Conservation (phyloP, 2,797 vertebrate species). For the Spea hammondii region DNA sequence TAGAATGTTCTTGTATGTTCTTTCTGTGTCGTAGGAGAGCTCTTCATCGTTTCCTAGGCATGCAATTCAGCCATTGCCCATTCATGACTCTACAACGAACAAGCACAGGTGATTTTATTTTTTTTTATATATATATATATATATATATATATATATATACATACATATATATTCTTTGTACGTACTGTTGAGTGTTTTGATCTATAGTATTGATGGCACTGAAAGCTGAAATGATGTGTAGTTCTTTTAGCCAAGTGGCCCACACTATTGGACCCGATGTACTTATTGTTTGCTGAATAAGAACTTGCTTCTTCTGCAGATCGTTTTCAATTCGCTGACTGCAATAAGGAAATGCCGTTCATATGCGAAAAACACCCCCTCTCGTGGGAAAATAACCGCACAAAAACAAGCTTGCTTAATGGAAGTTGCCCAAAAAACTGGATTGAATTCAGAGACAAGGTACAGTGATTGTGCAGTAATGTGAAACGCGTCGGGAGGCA, state of each 20-base stretch:
- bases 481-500: too few relatives aligned
- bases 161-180: too few relatives aligned
- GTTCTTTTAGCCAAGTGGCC: too few relatives aligned
- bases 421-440: constrained; percentile 67
- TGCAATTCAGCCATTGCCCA: not conserved
- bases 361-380: constrained; percentile 88
- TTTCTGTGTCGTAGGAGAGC: not conserved
- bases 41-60: not conserved
- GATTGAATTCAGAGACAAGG: constrained; percentile 83
- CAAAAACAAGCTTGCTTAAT: constrained; percentile 63
- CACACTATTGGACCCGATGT: too few relatives aligned
- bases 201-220: too few relatives aligned
- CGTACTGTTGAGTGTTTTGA: not conserved
- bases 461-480: constrained; percentile 53
- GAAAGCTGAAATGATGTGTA: too few relatives aligned
- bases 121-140: not conserved
- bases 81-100: not conserved
- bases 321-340: constrained; percentile 59
- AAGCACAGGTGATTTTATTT: not conserved
- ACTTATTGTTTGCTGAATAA: not conserved
- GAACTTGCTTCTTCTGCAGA: constrained; percentile 56
- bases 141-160: too few relatives aligned
- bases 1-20: too few relatives aligned
- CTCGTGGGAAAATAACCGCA: constrained; percentile 74
- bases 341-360: constrained; percentile 74